Conservation (phyloP, 1,140 invertebrate species). For the Oncopodura yosiiana region DNA sequence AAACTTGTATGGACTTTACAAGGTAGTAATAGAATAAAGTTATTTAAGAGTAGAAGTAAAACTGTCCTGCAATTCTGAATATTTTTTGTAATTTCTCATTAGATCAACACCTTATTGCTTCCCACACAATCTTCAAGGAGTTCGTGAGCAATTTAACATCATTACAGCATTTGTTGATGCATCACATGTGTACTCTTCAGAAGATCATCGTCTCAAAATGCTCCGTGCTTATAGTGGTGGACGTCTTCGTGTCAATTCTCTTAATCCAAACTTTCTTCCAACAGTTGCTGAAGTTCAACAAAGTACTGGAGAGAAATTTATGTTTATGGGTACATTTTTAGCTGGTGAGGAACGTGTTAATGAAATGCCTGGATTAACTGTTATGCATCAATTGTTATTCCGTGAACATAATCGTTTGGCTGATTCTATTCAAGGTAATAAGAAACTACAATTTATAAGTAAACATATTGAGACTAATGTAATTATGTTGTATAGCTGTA, state of each 20-base stretch:
- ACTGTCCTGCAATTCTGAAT: too few species aligned
- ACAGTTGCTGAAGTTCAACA: conserved; percentile 37
- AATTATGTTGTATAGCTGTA: too few species aligned
- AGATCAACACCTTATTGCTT: conserved; percentile 32
- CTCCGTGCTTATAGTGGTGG: conserved; percentile 41
- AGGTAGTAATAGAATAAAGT: too few species aligned
- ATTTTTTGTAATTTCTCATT: too few species aligned
- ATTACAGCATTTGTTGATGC: conserved; percentile 69
- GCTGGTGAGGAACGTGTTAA: conserved; percentile 54
- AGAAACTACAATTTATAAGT: too few species aligned
- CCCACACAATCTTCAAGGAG: conserved; percentile 47
- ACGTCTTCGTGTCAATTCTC: conserved; percentile 39
- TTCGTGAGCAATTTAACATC: conserved; percentile 67
- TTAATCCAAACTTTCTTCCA: conserved; percentile 38
- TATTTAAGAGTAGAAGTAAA: too few species aligned
- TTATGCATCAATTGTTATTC: conserved; percentile 73
- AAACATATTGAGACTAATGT: too few species aligned
- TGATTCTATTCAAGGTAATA: conserved; percentile 54
- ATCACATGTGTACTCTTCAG: conserved; percentile 66
- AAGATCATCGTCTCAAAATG: conserved; percentile 43
- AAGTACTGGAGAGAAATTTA: conserved; percentile 40
- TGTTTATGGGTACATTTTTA: conserved; percentile 41
- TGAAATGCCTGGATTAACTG: conserved; percentile 78
- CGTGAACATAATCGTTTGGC: conserved; percentile 79
- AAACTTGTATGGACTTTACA: conserved; percentile 33